Conservation (phyloP, 1,140 invertebrate species). For the Vanessa atalanta region DNA sequence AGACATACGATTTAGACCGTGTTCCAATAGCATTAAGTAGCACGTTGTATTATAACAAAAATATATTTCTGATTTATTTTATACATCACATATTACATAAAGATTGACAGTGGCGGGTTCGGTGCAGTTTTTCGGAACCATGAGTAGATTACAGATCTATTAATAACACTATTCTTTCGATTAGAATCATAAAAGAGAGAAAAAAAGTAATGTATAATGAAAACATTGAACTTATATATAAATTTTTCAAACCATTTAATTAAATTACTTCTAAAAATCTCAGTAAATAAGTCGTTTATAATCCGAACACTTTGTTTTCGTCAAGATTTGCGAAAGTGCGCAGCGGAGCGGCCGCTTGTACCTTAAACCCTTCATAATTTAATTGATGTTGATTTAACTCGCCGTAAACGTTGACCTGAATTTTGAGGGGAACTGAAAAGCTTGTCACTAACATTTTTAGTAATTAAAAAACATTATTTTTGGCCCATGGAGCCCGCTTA, state of each 20-base stretch:
- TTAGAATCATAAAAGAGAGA: no score
- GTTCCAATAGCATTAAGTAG: no score
- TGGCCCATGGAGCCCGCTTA: not conserved
- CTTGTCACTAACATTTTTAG: slow-evolving; percentile 25
- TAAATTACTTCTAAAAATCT: slow-evolving; percentile 9
- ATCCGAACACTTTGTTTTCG: slow-evolving; percentile 34
- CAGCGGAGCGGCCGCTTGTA: slow-evolving; percentile 24
- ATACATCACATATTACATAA: not conserved
- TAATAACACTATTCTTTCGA: no score
- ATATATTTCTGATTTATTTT: not conserved
- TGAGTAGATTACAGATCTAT: no score
- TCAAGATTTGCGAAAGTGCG: slow-evolving; percentile 43
- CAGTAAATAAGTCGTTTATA: not conserved
- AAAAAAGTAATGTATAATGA: not conserved
- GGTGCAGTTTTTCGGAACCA: not conserved
- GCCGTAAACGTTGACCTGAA: slow-evolving; percentile 35
- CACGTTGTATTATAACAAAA: no score
- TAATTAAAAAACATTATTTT: slow-evolving; percentile 33
- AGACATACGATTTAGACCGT: no score
- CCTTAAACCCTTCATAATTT: slow-evolving; percentile 41
- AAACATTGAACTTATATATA: not conserved
- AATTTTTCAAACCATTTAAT: not conserved
- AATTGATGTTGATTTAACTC: slow-evolving; percentile 48
- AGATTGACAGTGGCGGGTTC: not conserved
- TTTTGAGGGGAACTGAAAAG: slow-evolving; percentile 24